A percentile compares a stretch with the other conserved stretches of the same genome.
Evolutionary conservation across 2,888 invertebrate genomes (phyloP).

Genomic region (Sturmia bella): DNA sequence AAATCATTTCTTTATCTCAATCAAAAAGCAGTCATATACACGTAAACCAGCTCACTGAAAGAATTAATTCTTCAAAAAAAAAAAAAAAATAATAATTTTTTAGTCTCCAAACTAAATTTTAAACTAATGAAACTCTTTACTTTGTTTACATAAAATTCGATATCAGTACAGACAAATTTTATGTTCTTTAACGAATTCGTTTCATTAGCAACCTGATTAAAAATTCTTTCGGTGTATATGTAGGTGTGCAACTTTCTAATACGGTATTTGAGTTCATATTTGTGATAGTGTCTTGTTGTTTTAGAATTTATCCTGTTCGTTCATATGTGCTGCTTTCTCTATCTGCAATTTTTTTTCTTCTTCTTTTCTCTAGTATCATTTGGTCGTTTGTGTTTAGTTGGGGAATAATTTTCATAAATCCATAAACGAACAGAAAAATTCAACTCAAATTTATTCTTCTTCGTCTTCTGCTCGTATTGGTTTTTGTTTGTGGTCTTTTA

Average conservation of each 20-base stretch:
- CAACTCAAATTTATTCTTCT: slow-evolving; percentile 15
- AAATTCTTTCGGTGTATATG: too few relatives aligned
- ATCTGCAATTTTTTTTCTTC: neutral
- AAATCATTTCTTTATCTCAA: slow-evolving; percentile 30
- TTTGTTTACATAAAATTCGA: too few relatives aligned
- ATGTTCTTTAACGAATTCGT: too few relatives aligned
- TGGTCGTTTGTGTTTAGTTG: slow-evolving; percentile 19
- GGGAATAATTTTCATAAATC: slow-evolving; percentile 40
- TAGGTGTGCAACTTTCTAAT: too few relatives aligned
- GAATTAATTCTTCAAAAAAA: too few relatives aligned
- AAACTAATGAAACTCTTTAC: too few relatives aligned
- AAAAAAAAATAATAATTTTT: too few relatives aligned
- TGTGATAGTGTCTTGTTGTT: neutral
- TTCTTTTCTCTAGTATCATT: slow-evolving; percentile 1
- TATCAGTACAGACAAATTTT: too few relatives aligned
- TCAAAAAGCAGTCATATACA: neutral
- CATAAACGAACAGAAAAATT: neutral
- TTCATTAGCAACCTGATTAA: too few relatives aligned
- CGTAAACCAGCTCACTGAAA: neutral
- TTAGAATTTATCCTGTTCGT: slow-evolving; percentile 11
- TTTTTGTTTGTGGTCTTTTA: slow-evolving; percentile 19
- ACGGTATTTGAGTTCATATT: too few relatives aligned
- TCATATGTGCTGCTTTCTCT: neutral
- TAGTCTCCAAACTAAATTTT: too few relatives aligned
- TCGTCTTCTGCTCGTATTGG: neutral